These are phyloP conservation scores for Noctuana brunneofusca DNA, from an alignment of 2,888 invertebrate species.

Conservation along the genomic window DNA sequence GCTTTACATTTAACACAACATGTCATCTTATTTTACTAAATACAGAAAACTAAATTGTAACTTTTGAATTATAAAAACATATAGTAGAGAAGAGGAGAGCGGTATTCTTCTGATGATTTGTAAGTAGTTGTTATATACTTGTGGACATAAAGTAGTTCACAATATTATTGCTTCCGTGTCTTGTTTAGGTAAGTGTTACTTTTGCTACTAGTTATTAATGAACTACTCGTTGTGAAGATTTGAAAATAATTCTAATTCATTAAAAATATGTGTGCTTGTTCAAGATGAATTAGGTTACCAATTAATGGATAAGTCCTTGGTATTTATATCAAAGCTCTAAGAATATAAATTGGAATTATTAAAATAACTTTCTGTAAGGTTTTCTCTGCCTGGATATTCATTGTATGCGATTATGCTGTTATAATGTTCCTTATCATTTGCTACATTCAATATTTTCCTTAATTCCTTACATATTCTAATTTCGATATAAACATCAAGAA, in stretches of 20 bases:
- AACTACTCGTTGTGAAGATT: too few relatives aligned
- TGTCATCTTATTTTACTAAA: too few relatives aligned
- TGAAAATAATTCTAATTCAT: not conserved
- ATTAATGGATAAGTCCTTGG: conserved; percentile 7
- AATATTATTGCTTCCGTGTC: not conserved
- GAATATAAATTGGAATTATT: not conserved
- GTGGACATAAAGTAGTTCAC: not conserved
- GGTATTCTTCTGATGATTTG: not conserved
- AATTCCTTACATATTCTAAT: not conserved
- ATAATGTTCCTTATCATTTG: too few relatives aligned
- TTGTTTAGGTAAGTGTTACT: not conserved
- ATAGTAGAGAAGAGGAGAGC: too few relatives aligned
- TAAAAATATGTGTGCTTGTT: not conserved
- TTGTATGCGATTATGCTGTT: too few relatives aligned
- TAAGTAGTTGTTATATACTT: not conserved
- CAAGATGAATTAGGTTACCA: not conserved
- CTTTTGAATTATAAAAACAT: too few relatives aligned
- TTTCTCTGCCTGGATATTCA: too few relatives aligned
- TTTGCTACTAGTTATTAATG: not conserved
- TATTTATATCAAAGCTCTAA: conserved; percentile 10
- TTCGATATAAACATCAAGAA: conserved; percentile 19
- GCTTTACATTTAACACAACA: too few relatives aligned
- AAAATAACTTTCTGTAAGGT: too few relatives aligned
- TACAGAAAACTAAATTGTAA: too few relatives aligned
- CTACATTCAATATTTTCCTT: not conserved